A percentile compares a stretch with the other conserved stretches of the same genome.
Conservation (phyloP, 1,140 invertebrate genomes). For the Eriocheir sinensis region DNA sequence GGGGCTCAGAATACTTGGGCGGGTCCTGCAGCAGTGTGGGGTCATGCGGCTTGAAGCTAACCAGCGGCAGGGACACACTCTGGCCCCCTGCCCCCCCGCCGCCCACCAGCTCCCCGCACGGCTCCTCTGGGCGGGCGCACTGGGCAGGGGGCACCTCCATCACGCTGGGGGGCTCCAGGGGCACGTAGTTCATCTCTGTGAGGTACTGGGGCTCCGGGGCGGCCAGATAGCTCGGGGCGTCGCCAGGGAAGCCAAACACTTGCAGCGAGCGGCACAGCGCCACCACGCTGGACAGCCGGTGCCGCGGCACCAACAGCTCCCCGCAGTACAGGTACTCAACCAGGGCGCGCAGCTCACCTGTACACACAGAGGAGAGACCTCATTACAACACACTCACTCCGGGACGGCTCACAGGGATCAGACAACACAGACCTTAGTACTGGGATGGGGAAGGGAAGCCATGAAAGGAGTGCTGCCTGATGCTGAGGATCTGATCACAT, state of each 20-base stretch:
- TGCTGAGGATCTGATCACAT: no score
- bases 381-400: no score
- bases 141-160: slow-evolving; percentile 29
- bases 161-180: slow-evolving; percentile 33
- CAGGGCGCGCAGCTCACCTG: slow-evolving; percentile 66
- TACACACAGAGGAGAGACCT: no score
- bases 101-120: not conserved
- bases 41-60: slow-evolving; percentile 59
- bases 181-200: slow-evolving; percentile 50
- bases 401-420: no score
- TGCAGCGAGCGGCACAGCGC: slow-evolving; percentile 61
- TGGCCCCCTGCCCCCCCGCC: not conserved
- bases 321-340: slow-evolving; percentile 74
- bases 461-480: no score
- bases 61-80: slow-evolving; percentile 42
- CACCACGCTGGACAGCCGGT: slow-evolving; percentile 63
- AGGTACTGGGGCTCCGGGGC: slow-evolving; percentile 51
- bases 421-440: no score
- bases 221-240: slow-evolving; percentile 46
- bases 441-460: no score
- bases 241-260: slow-evolving; percentile 66
- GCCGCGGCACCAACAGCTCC: slow-evolving; percentile 65
- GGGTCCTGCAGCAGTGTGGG: slow-evolving; percentile 61
- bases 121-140: slow-evolving; percentile 54
- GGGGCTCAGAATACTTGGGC: slow-evolving; percentile 67